A percentile compares a stretch with the other conserved stretches of the same genome.
Conservation (phyloP, 2,113 vertebrate genomes). For the Pelvicachromis taeniatus region DNA sequence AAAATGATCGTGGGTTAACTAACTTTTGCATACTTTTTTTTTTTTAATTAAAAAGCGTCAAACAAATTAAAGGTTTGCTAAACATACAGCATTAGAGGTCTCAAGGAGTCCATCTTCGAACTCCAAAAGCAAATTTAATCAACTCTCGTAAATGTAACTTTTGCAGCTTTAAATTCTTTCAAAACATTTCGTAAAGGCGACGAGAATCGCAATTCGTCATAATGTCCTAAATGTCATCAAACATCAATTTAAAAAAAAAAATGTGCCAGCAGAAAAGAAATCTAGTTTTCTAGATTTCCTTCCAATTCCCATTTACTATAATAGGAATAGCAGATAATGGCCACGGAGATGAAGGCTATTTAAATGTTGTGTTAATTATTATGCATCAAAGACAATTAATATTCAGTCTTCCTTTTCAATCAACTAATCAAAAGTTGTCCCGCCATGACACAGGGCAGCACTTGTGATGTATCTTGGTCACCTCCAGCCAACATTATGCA, state of each 20-base stretch:
- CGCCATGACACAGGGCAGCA: constrained; percentile 60
- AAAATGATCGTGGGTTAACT: not conserved
- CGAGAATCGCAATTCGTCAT: not conserved
- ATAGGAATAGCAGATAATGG: not conserved
- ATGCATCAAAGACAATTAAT: not conserved
- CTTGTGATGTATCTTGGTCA: constrained; percentile 73
- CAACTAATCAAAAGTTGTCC: constrained; percentile 25
- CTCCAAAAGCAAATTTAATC: not conserved
- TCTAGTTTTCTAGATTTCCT: not conserved
- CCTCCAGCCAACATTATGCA: constrained; percentile 79
- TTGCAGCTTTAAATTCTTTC: not conserved
- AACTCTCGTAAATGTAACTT: not conserved
- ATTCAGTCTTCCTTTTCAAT: constrained; percentile 1
- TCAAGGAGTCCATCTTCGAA: not conserved
- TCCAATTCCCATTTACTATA: not conserved
- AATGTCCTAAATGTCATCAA: not conserved
- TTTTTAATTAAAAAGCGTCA: not conserved
- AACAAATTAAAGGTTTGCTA: not conserved
- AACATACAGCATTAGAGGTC: not conserved
- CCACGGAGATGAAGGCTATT: not conserved
- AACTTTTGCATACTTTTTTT: not conserved
- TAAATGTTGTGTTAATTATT: not conserved
- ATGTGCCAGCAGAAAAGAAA: not conserved
- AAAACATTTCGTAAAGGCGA: not conserved
- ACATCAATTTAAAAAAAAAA: not conserved